A percentile compares a stretch with the other conserved stretches of the same genome.
These are phyloP conservation scores for Aurelia sp. DNA, from an alignment of 30 jellyfish, hydroid and myxozoan species.

Conservation along the genomic window DNA sequence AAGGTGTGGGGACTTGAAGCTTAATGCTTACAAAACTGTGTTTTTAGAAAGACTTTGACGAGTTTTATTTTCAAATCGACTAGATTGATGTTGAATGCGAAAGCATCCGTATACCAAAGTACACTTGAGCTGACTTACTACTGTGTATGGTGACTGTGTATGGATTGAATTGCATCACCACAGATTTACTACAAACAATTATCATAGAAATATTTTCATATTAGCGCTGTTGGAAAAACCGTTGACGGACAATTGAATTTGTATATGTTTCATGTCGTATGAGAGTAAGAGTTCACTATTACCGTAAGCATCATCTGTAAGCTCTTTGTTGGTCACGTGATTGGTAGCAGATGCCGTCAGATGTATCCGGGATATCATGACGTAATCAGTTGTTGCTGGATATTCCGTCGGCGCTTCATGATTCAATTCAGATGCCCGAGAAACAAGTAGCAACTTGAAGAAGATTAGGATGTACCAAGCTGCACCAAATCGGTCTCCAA, in stretches of 20 bases:
- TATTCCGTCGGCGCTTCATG: too few species aligned
- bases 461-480: too few species aligned
- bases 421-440: too few species aligned
- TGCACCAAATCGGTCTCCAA: too few species aligned
- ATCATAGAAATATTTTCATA: slow-evolving; percentile 53
- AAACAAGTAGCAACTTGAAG: too few species aligned
- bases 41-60: slow-evolving; percentile 21
- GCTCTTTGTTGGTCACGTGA: not conserved
- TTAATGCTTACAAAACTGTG: slow-evolving; percentile 10
- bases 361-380: too few species aligned
- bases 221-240: slow-evolving; percentile 17
- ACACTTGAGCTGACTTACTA: not conserved
- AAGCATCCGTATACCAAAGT: not conserved
- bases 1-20: slow-evolving; percentile 50
- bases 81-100: not conserved
- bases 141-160: not conserved
- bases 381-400: too few species aligned
- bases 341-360: not conserved
- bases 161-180: slow-evolving; percentile 5
- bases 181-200: slow-evolving; percentile 44
- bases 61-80: not conserved
- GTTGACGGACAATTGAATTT: slow-evolving; percentile 45
- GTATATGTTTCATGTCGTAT: slow-evolving; percentile 37
- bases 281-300: not conserved
- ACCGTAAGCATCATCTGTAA: not conserved